A percentile compares a stretch with the other conserved stretches of the same genome.
Evolutionary conservation across 2,113 vertebrate species (phyloP).

Genomic region (Glaucomys volans): DNA sequence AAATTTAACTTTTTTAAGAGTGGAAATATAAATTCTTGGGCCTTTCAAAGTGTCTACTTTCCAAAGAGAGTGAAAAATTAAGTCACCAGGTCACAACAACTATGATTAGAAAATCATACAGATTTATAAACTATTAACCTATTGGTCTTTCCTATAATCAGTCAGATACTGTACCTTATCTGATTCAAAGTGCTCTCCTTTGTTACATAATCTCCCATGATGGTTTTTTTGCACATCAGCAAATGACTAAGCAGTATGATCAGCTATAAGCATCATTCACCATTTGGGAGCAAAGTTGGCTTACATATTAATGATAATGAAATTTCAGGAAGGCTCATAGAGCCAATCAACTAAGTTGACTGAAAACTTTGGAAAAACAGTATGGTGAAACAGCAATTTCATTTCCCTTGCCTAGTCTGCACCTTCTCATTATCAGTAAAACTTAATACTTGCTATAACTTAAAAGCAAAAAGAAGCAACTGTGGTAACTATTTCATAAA

Average conservation of each 20-base stretch:
- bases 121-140: constrained; percentile 12
- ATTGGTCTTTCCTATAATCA: neutral
- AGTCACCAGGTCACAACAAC: neutral
- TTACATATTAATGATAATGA: constrained; percentile 37
- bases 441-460: constrained; percentile 21
- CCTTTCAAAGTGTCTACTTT: neutral
- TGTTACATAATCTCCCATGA: neutral
- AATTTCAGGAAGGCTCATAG: neutral
- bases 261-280: neutral
- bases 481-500: constrained; percentile 34
- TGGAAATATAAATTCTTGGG: constrained; percentile 16
- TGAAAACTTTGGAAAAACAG: constrained; percentile 2
- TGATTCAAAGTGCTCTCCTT: neutral
- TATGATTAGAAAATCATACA: neutral
- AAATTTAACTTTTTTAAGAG: constrained; percentile 46
- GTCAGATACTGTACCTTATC: neutral
- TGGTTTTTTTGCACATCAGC: neutral
- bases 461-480: constrained; percentile 35
- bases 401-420: neutral
- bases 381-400: constrained; percentile 2
- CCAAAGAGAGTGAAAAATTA: neutral
- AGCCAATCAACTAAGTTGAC: neutral
- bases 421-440: too few relatives aligned
- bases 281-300: constrained; percentile 3
- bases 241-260: constrained; percentile 18